Base-by-base conservation (phyloP, 2,888 invertebrate species). In the Pseudococcus longispinus region DNA sequence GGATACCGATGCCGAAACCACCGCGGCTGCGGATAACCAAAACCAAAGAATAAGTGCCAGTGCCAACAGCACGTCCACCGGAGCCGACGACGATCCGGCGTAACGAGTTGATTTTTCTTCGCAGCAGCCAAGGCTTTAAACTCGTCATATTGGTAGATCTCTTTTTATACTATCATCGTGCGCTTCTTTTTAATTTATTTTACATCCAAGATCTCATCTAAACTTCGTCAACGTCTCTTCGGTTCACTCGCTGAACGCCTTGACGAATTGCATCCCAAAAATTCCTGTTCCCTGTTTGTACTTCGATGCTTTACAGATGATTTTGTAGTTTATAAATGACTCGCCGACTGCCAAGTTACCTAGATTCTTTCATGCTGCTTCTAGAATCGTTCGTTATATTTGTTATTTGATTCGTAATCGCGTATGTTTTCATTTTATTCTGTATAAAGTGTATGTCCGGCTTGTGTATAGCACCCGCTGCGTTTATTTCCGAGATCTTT, bases 31-130 rank as follows among this genome's bases (percentile, higher is more conserved):
- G 9, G 74, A 80, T 20, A 74, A 77, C 86, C 86, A 86, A 77
- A 74, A 77, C 86, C 86, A 86, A 77, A 86, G 86, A 86, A 29
- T 42, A 80, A 32, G n/a, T n/a, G 8, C 44, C 77, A 84, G 18
- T 82, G 82, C 82, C 13, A 42, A 82, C 29, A 18, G 15, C 44
- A 11, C 44, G 13, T 3, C 44, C 13, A 51, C 51, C 20, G 60
- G 23, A 20, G 77, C 32, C 1, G 42, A 80, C 26, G 77, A 80
- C 4, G 20, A 20, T 80, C 29, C 29, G 77, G 29, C 77, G 15
- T 80, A 42, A 83, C 23, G 13, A 15, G 82, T 82, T 44, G n/a
- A 37, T 46, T n/a, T n/a, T n/a, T n/a, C n/a, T n/a, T n/a, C n/a
- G n/a, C n/a, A n/a, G 23, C 65, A 26, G 55, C 65, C 13, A 3